Percentiles rank a stretch among this genome's conserved stretches.
Evolutionary conservation across 2,888 invertebrate species (phyloP).

Genomic region (Mimas tiliae): DNA sequence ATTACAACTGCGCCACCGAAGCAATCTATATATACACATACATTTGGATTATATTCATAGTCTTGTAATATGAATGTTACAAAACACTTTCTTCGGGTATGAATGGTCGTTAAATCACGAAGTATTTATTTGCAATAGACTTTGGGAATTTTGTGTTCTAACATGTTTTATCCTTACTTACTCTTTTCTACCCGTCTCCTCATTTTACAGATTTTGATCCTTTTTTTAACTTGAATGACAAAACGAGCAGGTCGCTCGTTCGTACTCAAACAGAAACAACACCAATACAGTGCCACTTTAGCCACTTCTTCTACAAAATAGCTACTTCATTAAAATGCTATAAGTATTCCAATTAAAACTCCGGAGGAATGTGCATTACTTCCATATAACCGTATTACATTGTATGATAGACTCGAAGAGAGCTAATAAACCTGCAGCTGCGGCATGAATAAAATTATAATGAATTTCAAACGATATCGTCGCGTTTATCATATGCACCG

Average conservation of each 20-base stretch:
- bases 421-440: conserved; percentile 60
- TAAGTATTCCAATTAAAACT: conserved; percentile 5
- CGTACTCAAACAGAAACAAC: too few species aligned
- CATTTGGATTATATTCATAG: too few species aligned
- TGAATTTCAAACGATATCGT: conserved; percentile 68
- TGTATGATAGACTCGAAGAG: conserved; percentile 34
- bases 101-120: neutral
- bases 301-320: neutral
- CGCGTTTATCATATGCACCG: conserved; percentile 63
- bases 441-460: conserved; percentile 78
- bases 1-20: too few species aligned
- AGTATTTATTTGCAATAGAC: neutral
- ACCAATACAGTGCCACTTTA: too few species aligned
- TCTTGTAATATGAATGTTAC: too few species aligned
- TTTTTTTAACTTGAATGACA: too few species aligned
- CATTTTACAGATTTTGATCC: neutral
- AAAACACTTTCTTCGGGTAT: neutral
- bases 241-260: too few species aligned
- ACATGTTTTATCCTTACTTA: neutral
- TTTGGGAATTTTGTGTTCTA: neutral
- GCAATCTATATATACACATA: too few species aligned
- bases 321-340: neutral
- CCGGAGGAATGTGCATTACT: conserved; percentile 39
- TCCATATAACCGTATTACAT: conserved; percentile 45
- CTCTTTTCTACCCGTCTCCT: neutral